phyloP scores from a whole-genome alignment of 2,888 invertebrate genomes.

The Callimorpha dominula region DNA sequence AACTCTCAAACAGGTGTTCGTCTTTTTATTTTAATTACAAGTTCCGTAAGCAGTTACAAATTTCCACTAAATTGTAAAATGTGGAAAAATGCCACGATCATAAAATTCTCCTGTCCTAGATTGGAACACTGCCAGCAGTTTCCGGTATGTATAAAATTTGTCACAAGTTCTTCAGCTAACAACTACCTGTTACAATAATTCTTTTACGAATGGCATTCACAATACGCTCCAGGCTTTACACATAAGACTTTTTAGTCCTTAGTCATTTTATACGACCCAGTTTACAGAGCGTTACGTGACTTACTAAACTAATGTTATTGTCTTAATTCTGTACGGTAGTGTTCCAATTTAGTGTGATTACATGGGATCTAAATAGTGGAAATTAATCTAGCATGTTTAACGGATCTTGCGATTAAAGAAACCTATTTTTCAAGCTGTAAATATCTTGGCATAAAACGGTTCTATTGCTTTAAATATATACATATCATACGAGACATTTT shows the following conservation, averaged over 20 bases:
- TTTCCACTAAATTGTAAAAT: neutral
- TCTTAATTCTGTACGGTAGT: neutral
- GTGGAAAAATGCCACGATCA: neutral
- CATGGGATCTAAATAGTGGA: neutral
- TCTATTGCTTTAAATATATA: neutral
- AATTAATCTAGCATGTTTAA: neutral
- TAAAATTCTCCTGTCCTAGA: neutral
- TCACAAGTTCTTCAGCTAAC: neutral
- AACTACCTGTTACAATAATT: neutral
- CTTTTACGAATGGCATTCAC: neutral
- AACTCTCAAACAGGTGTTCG: neutral
- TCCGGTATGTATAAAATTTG: neutral
- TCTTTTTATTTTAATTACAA: neutral
- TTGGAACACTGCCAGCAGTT: neutral
- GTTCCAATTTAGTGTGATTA: neutral
- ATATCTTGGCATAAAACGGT: neutral
- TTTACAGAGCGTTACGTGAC: neutral
- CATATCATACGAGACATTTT: neutral
- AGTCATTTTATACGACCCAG: neutral
- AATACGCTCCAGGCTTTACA: neutral
- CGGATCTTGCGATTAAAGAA: neutral
- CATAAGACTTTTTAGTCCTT: neutral
- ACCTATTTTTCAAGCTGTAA: neutral
- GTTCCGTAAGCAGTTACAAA: neutral
- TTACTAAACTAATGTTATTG: neutral